Base-by-base conservation (phyloP, 2,888 invertebrate genomes). In the Callinectes sapidus region DNA sequence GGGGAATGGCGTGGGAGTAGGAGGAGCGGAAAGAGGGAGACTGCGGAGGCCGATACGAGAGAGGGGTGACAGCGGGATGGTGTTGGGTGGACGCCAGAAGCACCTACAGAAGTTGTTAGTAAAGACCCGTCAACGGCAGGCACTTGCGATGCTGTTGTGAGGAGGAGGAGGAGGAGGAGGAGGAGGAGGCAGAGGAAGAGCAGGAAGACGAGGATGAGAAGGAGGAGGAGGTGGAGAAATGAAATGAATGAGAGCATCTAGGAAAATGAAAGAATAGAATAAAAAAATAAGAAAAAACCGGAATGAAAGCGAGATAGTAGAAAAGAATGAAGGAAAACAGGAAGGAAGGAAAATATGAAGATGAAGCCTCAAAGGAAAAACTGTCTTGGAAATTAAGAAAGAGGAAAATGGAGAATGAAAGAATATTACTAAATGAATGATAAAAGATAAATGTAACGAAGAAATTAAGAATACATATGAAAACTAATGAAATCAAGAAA, bases 101-200 rank as follows among this genome's bases (percentile, higher is more conserved):
- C 28, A n/a, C 71, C 28, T 77, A 77, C 71, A 77, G 71, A n/a
- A 77, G 71, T 28, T 77, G 71, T 77, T 77, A 6, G 71, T 77
- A 77, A 77, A 8, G 71, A 28, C 10, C 71, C 71, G 71, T 77
- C 71, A 77, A 3, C 28, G 23, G 71, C 71, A 77, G 71, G 71
- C 28, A 77, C 71, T 77, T 77, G 28, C 28, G 71, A n/a, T 77
- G 71, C 71, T n/a, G 71, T 13, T 13, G 28, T 23, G 71, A 77
- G 13, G 71, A 61, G 71, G 10, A 77, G 71, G 71, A 77, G 10
- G 71, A n/a, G 10, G 13, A n/a, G 28, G n/a, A 77, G 13, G 28
- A 71, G 71, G n/a, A 77, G 71, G 71, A 71, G 13, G 28, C 6
- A n/a, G 8, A 10, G 28, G 23, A n/a, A 28, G 71, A 71, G 71